Conservation (phyloP, 1,140 invertebrate genomes). For the Ylistrum balloti region DNA sequence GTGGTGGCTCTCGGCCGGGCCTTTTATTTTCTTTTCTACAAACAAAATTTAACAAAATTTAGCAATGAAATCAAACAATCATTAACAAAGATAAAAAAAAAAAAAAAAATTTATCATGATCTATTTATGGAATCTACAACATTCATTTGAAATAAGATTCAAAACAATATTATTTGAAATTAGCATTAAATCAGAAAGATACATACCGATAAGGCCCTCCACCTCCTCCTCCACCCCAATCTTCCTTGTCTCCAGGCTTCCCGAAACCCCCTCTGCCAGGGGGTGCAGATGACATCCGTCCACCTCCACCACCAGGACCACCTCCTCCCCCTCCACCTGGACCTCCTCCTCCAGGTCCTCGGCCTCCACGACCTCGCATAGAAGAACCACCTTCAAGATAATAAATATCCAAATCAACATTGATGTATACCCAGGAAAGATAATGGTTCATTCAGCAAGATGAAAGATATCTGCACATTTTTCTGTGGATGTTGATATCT, state of each 20-base stretch:
- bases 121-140: too few species aligned
- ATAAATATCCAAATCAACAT: neutral
- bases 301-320: constrained; percentile 63
- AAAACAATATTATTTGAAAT: too few species aligned
- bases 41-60: constrained; percentile 17
- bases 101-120: too few species aligned
- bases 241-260: constrained; percentile 60
- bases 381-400: constrained; percentile 44
- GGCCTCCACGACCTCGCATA: constrained; percentile 64
- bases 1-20: constrained; percentile 75
- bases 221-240: constrained; percentile 47
- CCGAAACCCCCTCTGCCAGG: constrained; percentile 71
- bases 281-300: constrained; percentile 71
- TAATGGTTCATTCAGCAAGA: too few species aligned
- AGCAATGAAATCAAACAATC: neutral
- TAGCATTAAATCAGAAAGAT: constrained; percentile 40
- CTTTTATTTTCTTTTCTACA: constrained; percentile 70
- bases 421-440: neutral
- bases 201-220: neutral
- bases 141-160: too few species aligned
- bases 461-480: too few species aligned
- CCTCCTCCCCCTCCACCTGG: constrained; percentile 14
- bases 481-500: too few species aligned
- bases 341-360: constrained; percentile 57
- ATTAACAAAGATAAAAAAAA: too few species aligned